These are phyloP conservation scores for Folsomia manolachei DNA, from an alignment of 2,888 invertebrate genomes.

Conservation along the genomic window DNA sequence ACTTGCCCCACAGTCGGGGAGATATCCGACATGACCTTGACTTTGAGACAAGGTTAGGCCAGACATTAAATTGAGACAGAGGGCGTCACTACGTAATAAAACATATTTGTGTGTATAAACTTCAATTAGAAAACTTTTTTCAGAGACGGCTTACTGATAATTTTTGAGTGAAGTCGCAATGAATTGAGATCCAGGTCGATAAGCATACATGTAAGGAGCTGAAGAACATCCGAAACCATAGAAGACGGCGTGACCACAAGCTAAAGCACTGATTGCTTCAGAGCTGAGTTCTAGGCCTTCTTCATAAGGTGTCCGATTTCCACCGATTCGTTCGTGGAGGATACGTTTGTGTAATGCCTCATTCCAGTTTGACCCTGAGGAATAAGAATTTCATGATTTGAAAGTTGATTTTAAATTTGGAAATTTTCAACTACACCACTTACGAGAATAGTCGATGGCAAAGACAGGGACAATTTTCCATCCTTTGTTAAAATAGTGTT, in stretches of 20 bases:
- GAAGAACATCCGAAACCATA: conserved; percentile 35
- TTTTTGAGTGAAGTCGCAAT: conserved; percentile 23
- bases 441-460: conserved; percentile 42
- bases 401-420: conserved; percentile 2
- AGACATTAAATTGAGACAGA: conserved; percentile 32
- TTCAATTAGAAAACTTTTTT: not conserved
- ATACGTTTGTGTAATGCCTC: conserved; percentile 29
- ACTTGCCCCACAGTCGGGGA: conserved; percentile 7
- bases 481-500: conserved; percentile 38
- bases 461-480: conserved; percentile 34
- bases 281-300: conserved; percentile 39
- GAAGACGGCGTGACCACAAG: conserved; percentile 40
- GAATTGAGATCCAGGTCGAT: conserved; percentile 34
- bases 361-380: conserved; percentile 41
- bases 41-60: conserved; percentile 13
- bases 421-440: conserved; percentile 7
- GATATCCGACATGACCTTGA: conserved; percentile 15
- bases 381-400: not conserved
- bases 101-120: too few species aligned
- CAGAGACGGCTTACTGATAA: conserved; percentile 33
- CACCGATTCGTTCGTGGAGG: conserved; percentile 29
- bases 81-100: conserved; percentile 29
- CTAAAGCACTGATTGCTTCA: conserved; percentile 37
- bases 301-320: conserved; percentile 33
- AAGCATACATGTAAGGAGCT: conserved; percentile 28